A percentile compares a stretch with the other conserved stretches of the same genome.
These are phyloP conservation scores for Branchellion lobata DNA, from an alignment of 2,888 invertebrate species.

Conservation along the genomic window DNA sequence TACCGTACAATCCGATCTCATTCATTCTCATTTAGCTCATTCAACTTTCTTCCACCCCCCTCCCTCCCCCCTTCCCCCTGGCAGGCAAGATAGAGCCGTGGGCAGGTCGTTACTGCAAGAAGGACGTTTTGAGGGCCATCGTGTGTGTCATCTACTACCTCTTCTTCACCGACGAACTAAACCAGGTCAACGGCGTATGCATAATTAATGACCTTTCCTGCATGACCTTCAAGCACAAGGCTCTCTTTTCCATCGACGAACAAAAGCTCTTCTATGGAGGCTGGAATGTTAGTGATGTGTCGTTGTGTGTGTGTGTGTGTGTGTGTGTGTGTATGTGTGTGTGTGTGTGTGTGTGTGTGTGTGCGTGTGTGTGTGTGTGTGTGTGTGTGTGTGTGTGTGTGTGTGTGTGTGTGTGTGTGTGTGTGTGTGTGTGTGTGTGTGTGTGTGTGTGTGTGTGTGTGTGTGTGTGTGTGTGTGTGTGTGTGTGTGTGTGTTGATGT, in stretches of 20 bases:
- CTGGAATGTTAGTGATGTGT: slow-evolving; percentile 46
- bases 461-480: too few species aligned
- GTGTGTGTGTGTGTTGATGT: too few species aligned
- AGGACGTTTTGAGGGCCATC: slow-evolving; percentile 43
- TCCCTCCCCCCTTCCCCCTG: too few species aligned
- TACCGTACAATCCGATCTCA: too few species aligned
- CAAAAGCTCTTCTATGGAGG: slow-evolving; percentile 47
- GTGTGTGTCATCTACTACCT: slow-evolving; percentile 39
- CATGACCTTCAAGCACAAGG: slow-evolving; percentile 46
- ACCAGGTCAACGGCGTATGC: slow-evolving; percentile 48
- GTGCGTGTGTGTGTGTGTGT: not conserved
- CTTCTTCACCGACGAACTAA: slow-evolving; percentile 43
- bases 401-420: not conserved
- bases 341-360: not conserved
- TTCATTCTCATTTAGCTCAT: not conserved
- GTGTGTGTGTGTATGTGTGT: not conserved
- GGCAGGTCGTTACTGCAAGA: slow-evolving; percentile 42
- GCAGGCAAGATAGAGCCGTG: slow-evolving; percentile 44
- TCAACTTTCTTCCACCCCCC: too few species aligned
- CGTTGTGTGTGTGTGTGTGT: not conserved
- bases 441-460: not conserved
- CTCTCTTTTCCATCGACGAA: slow-evolving; percentile 43
- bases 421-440: not conserved
- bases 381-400: not conserved
- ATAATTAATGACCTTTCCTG: slow-evolving; percentile 47